Percentiles rank a stretch among this genome's conserved stretches.
phyloP scores from a whole-genome alignment of 2,113 vertebrate species.

The Melanocharis versteri region DNA sequence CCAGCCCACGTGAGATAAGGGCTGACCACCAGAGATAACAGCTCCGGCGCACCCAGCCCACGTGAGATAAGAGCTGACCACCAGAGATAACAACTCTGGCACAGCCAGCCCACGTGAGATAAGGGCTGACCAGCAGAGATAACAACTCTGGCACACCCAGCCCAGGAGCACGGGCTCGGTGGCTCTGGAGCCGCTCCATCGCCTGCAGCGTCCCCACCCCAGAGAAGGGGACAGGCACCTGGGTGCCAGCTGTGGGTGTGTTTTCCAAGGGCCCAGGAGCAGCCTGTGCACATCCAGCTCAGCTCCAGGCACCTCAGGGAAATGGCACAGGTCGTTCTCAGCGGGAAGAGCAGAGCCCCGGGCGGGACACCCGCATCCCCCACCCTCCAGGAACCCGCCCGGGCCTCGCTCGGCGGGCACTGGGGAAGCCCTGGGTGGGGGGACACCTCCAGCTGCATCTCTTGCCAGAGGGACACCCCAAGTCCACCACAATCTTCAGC shows the following conservation, averaged over 20 bases:
- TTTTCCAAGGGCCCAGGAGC: neutral
- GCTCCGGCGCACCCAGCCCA: neutral
- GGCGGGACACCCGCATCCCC: accelerated
- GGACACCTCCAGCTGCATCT: accelerated
- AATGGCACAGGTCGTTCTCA: accelerated
- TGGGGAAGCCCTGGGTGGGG: neutral
- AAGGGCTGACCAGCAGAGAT: no score
- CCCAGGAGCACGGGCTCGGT: accelerated
- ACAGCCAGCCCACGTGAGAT: no score
- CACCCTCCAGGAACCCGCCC: accelerated
- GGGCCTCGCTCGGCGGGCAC: no score
- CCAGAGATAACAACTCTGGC: no score
- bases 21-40: no score
- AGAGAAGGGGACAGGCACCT: no score
- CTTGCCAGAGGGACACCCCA: neutral
- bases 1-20: no score
- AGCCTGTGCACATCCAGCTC: accelerated
- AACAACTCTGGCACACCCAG: accelerated
- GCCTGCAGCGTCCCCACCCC: neutral
- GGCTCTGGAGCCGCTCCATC: neutral
- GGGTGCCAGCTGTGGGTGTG: accelerated
- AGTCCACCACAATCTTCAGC: accelerated
- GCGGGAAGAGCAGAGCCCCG: neutral
- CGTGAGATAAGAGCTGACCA: no score
- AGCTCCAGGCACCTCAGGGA: neutral